Base-by-base conservation (phyloP, 2,113 vertebrate species). In the Eonycteris spelaea region DNA sequence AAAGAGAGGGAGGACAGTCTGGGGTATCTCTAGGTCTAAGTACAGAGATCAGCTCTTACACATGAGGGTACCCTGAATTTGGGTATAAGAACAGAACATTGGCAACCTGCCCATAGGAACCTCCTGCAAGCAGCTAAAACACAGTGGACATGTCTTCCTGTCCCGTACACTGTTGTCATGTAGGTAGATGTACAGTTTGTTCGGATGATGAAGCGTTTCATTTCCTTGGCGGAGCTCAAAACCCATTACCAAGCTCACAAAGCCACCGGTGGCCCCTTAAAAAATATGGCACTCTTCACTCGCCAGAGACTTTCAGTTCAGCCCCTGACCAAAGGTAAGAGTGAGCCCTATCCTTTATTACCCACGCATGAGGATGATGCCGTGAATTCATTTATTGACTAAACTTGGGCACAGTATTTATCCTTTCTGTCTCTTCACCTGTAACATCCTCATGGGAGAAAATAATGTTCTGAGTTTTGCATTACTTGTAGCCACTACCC, bases 141-240 rank as follows among this genome's bases (percentile, higher is more conserved):
- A 13, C 24, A 11, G 30, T 13, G 7, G 30, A 15, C 7, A 0
- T 24, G 22, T 38, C 83, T 59, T 40, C 53, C 43, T 84, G 30
- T 35, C 6, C 30, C 16, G 11, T 13, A 1, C 5, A 0, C 57
- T 45, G 30, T 85, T 68, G 26, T 65, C 51, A 33, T 28, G 2
- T 89, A 99, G 99, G 99, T 99, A 35, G 99, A 99, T 0, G 99
- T 99, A 45, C 99, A 99, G 97, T 99, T 99, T 97, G 98, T 99
- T 96, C 98, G 99, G 90, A 99, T 99, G 99, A 98, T 98, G 88
- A 99, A 98, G 95, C 99, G 99, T 40, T 99, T 99, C 97, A 98
- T 99, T 94, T 98, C 99, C 57, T 98, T 99, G 79, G 98, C 99
- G 0, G 99, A 99, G 98, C 98, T 99, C 92, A 99, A 99, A 97